phyloP scores from a whole-genome alignment of 2,113 vertebrate species.

The Mystacornis crossleyi region DNA sequence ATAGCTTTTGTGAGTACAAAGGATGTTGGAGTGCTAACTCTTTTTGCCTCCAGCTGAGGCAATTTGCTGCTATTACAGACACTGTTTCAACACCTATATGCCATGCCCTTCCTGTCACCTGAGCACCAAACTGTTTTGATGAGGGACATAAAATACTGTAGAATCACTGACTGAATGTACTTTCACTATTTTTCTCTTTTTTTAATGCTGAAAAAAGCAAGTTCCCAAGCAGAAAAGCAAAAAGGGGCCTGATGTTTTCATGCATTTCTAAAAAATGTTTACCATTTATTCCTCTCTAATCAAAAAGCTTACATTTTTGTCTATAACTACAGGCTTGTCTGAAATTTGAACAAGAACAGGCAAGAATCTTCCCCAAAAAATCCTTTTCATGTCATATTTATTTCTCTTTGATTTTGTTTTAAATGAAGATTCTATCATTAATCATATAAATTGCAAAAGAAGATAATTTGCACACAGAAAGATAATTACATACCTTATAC shows the following conservation, averaged over 20 bases:
- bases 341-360: constrained; percentile 22
- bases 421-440: background rate
- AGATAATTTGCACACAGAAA: background rate
- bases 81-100: background rate
- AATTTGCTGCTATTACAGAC: background rate
- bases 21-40: background rate
- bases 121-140: background rate
- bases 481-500: constrained; percentile 70
- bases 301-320: constrained; percentile 2
- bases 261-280: background rate
- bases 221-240: background rate
- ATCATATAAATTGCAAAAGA: background rate
- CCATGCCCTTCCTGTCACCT: background rate
- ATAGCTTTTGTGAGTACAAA: background rate
- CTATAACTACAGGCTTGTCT: background rate
- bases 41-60: background rate
- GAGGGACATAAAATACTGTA: background rate
- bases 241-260: background rate
- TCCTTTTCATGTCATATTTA: background rate
- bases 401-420: constrained; percentile 30
- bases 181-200: background rate
- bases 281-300: background rate
- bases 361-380: background rate
- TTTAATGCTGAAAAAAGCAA: background rate
- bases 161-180: background rate